These are phyloP conservation scores for Solenopsis fugax DNA, from an alignment of 1,140 invertebrate species.

Conservation along the genomic window DNA sequence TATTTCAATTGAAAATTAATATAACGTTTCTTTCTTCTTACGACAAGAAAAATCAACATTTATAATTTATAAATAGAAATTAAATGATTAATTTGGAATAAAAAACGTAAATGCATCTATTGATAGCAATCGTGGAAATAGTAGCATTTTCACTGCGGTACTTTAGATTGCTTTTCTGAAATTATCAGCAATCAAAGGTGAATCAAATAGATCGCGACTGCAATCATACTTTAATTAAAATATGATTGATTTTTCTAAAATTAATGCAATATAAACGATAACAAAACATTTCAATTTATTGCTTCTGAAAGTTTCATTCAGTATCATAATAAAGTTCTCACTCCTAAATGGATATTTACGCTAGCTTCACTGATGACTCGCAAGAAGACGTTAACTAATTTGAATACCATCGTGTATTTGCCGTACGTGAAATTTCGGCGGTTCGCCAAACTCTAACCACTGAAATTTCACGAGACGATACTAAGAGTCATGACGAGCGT, in stretches of 20 bases:
- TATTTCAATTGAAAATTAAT: no score
- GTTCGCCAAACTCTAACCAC: not conserved
- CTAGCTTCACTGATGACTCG: not conserved
- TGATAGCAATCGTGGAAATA: not conserved
- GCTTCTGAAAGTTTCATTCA: not conserved
- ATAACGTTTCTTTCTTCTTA: not conserved
- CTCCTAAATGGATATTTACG: not conserved
- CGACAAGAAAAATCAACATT: not conserved
- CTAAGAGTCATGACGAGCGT: not conserved
- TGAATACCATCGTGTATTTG: not conserved
- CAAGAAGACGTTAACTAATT: not conserved
- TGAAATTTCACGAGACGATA: not conserved
- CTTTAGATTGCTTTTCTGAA: not conserved
- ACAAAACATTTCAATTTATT: conserved; percentile 9
- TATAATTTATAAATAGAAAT: not conserved
- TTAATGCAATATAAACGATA: not conserved
- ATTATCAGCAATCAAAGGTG: not conserved
- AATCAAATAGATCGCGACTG: no score
- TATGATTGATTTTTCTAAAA: not conserved
- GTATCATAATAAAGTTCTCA: not conserved
- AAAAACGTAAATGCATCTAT: not conserved
- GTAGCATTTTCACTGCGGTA: not conserved
- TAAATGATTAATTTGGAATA: not conserved
- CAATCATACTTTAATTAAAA: no score
- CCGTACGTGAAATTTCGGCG: not conserved